Conservation (phyloP, 1,140 invertebrate genomes). For the Neelides sp. region DNA sequence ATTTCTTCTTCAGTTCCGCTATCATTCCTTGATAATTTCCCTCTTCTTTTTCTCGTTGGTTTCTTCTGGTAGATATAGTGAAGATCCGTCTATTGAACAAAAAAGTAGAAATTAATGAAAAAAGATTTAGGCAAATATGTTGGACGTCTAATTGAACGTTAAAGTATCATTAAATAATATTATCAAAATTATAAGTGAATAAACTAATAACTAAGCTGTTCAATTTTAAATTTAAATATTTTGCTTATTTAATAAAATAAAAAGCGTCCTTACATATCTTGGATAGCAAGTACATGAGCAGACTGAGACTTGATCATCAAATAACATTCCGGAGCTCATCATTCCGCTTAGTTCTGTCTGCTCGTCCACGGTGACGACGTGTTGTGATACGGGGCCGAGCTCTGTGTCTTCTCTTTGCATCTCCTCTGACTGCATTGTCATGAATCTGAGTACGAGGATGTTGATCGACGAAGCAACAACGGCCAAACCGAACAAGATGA, state of each 20-base stretch:
- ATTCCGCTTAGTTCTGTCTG: conserved; percentile 78
- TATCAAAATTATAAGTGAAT: neutral
- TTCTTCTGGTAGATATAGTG: conserved; percentile 25
- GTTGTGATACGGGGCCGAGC: conserved; percentile 53
- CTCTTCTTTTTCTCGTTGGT: conserved; percentile 20
- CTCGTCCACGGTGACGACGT: conserved; percentile 69
- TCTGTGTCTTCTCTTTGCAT: conserved; percentile 48
- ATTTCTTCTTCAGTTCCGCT: conserved; percentile 28
- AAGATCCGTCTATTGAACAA: conserved; percentile 29
- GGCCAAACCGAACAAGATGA: conserved; percentile 93
- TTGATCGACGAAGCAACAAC: conserved; percentile 98
- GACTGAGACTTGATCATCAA: conserved; percentile 49
- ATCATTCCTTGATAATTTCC: conserved; percentile 22
- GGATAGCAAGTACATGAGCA: conserved; percentile 55
- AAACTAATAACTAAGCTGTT: neutral
- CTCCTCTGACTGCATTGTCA: conserved; percentile 63
- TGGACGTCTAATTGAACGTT: too few relatives aligned
- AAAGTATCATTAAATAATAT: neutral
- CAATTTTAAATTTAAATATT: conserved; percentile 5
- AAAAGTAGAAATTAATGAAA: neutral
- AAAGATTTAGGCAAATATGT: neutral
- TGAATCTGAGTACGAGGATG: conserved; percentile 88
- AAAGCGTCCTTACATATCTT: conserved; percentile 21
- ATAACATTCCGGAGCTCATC: conserved; percentile 50
- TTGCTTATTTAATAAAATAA: neutral